phyloP scores from a whole-genome alignment of 2,113 vertebrate genomes.

The Bubo bubo region DNA sequence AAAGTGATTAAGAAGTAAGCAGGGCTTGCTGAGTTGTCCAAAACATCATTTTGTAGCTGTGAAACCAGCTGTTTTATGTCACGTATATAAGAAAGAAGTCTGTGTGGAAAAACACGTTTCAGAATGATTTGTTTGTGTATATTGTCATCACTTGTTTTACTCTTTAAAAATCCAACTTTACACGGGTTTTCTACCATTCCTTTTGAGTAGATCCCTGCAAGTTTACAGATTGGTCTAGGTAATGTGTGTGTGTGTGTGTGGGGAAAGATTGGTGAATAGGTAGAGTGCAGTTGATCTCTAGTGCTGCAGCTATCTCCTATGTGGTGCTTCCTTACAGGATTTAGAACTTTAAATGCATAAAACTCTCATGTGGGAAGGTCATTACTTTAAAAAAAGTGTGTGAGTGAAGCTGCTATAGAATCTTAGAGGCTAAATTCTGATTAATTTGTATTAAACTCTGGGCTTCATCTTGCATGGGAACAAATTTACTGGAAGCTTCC shows the following conservation, averaged over 20 bases:
- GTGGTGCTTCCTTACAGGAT: not conserved
- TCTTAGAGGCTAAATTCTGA: not conserved
- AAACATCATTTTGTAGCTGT: not conserved
- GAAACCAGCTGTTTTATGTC: not conserved
- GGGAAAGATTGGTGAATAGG: not conserved
- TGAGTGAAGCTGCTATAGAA: not conserved
- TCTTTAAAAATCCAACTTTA: not conserved
- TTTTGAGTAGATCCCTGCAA: not conserved
- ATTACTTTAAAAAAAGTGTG: not conserved
- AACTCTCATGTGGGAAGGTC: accelerated
- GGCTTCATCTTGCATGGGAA: not conserved
- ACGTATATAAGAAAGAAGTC: not conserved
- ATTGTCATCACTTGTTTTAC: not conserved
- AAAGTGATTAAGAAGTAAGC: not conserved
- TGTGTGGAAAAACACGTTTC: not conserved
- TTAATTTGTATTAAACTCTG: not conserved
- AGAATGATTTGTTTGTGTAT: not conserved
- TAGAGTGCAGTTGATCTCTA: not conserved
- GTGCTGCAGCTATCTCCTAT: not conserved
- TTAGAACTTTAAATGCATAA: not conserved
- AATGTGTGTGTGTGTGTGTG: not conserved
- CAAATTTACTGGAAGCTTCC: not conserved
- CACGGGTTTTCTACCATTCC: not conserved
- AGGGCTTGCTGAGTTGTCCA: not conserved
- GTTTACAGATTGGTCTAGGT: not conserved